phyloP scores from a whole-genome alignment of 2,113 vertebrate species.

The Panthera uncia region DNA sequence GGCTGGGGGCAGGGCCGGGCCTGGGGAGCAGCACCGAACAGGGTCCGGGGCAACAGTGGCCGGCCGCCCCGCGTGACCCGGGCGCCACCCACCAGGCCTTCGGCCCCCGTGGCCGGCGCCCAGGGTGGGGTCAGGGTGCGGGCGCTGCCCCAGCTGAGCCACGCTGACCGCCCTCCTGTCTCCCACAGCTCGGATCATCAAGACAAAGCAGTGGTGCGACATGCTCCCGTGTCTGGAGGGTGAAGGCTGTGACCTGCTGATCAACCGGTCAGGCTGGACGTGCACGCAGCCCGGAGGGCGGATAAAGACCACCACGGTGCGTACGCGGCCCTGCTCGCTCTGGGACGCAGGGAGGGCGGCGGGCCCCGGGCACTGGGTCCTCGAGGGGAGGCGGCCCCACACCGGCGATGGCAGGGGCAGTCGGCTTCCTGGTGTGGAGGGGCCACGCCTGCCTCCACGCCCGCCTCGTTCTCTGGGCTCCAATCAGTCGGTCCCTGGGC shows the following conservation, averaged over 20 bases:
- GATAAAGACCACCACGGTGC: conserved; percentile 99
- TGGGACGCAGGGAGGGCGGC: fast-evolving
- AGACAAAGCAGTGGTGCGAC: conserved; percentile 98
- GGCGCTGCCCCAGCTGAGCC: fast-evolving
- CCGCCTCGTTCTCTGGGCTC: fast-evolving
- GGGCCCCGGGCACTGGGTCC: fast-evolving
- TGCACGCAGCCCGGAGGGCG: conserved; percentile 98
- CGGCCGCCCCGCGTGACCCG: fast-evolving
- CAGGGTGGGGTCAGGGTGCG: fast-evolving
- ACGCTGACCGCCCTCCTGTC: conserved; percentile 43
- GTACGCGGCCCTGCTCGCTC: conserved; percentile 72
- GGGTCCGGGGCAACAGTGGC: fast-evolving
- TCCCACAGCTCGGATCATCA: conserved; percentile 93
- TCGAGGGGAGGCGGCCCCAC: fast-evolving
- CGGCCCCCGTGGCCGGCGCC: fast-evolving
- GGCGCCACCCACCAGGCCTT: fast-evolving
- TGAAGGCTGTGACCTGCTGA: conserved; percentile 97
- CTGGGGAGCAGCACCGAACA: fast-evolving
- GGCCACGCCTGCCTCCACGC: fast-evolving
- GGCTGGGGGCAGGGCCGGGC: fast-evolving
- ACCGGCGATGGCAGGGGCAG: fast-evolving
- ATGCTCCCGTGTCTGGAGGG: conserved; percentile 99
- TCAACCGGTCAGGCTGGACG: conserved; percentile 99
- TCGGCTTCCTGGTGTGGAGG: fast-evolving
- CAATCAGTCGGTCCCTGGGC: fast-evolving